Base-by-base conservation (phyloP, 2,797 vertebrate species). In the Ceryle rudis region DNA sequence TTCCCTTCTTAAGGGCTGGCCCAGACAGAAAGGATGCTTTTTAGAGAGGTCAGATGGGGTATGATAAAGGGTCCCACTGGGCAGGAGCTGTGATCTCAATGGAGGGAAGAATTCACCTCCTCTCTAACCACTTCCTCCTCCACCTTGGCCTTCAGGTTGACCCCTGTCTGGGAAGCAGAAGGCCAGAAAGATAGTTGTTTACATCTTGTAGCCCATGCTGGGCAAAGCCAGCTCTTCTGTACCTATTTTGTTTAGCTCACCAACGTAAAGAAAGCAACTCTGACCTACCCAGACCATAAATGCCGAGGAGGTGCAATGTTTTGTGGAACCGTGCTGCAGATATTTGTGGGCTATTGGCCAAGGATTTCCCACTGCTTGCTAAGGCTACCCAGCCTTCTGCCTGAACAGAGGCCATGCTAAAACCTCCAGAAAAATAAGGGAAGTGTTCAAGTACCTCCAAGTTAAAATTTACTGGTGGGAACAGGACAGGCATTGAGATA, bases 261-360 rank as follows among this genome's bases (percentile, higher is more conserved):
- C 16, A 19, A 14, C 0, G 0, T 15, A 49, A 8, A 12, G 11
- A 60, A 49, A 47, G 55, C 67, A 49, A 2, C 18, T 77, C 71
- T 23, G 44, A 65, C 22, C 37, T 70, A 29, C 41, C 57, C 16
- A 41, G 20, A 39, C 12, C 20, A 13, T 1, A 1, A 0, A 1
- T 49, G n/a, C 49, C 0, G 2, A 12, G 7, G 33, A 44, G 26
- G 23, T 2, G 3, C 5, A 2, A 21, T 2, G 57, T n/a, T 15
- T 31, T 69, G 22, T 18, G 3, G 11, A 58, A 25, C 61, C 70
- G 14, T 39, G 67, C 20, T 75, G 17, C 42, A 28, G 13, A 11
- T 25, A 2, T 9, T 2, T 1, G 5, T 1, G 14, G 31, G 29
- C 23, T 67, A 5, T 80, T 85, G 74, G 29, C n/a, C 21, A n/a